These are phyloP conservation scores for Rhinichthys osculus DNA, from an alignment of 2,797 vertebrate genomes.

Conservation along the genomic window DNA sequence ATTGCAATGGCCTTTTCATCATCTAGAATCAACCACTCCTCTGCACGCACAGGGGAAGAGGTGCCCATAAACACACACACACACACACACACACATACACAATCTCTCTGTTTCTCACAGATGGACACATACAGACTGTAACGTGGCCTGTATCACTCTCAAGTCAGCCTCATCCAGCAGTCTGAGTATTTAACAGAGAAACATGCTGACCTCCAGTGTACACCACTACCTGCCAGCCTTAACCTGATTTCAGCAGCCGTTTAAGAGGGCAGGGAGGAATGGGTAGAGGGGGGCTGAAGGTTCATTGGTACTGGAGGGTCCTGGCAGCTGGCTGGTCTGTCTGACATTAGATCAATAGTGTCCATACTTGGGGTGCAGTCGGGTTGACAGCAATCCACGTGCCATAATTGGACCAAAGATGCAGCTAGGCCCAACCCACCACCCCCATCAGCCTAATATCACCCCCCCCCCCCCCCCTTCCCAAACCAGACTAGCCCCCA, in stretches of 20 bases:
- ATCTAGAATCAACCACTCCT: conserved; percentile 87
- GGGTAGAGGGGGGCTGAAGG: conserved; percentile 72
- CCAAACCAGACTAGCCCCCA: conserved; percentile 37
- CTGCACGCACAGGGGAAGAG: conserved; percentile 76
- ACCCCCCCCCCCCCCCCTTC: conserved; percentile 19
- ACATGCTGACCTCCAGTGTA: conserved; percentile 77
- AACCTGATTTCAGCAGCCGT: conserved; percentile 84
- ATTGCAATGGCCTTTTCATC: conserved; percentile 99
- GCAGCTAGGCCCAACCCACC: conserved; percentile 82
- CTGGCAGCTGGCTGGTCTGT: conserved; percentile 88
- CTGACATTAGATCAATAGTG: conserved; percentile 99
- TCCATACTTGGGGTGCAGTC: conserved; percentile 93
- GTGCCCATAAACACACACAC: conserved; percentile 75
- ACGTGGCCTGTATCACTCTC: conserved; percentile 61
- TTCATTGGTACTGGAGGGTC: conserved; percentile 84
- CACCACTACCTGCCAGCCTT: conserved; percentile 81
- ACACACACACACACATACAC: conserved; percentile 57
- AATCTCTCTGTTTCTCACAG: conserved; percentile 22
- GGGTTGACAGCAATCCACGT: conserved; percentile 96
- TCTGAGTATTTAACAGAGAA: conserved; percentile 80
- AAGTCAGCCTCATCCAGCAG: conserved; percentile 71
- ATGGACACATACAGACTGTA: conserved; percentile 13
- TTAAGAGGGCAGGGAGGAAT: conserved; percentile 71
- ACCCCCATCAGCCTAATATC: conserved; percentile 76
- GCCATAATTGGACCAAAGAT: conserved; percentile 99